Evolutionary conservation across 2,113 vertebrate genomes (phyloP).

Genomic region (Alligator mississippiensis): DNA sequence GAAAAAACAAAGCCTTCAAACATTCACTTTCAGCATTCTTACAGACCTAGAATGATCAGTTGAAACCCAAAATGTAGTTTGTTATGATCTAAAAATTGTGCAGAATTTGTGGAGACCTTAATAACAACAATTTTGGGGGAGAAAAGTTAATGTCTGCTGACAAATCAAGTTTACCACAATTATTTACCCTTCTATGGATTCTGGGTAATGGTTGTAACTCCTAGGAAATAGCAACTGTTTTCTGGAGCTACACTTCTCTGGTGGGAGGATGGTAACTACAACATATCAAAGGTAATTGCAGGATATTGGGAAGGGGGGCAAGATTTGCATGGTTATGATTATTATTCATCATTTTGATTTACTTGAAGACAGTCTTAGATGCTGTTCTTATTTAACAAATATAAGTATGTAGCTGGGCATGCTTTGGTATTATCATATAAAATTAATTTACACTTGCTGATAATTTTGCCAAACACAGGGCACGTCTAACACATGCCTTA

Average conservation of each 20-base stretch:
- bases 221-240: constrained; percentile 12
- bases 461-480: too few relatives aligned
- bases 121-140: neutral
- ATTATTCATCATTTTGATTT: neutral
- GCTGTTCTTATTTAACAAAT: neutral
- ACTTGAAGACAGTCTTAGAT: neutral
- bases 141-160: constrained; percentile 24
- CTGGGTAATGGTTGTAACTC: neutral
- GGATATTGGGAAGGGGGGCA: neutral
- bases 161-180: neutral
- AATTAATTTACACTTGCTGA: too few relatives aligned
- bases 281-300: neutral
- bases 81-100: neutral
- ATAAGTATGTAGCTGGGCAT: neutral
- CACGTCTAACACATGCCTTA: too few relatives aligned
- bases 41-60: neutral
- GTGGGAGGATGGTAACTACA: neutral
- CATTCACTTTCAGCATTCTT: neutral
- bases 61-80: neutral
- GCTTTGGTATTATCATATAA: too few relatives aligned
- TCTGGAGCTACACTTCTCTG: neutral
- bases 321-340: neutral
- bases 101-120: neutral
- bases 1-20: neutral
- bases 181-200: constrained; percentile 31